Conservation (phyloP, 2,113 vertebrate genomes). For the Corvus moneduloides region DNA sequence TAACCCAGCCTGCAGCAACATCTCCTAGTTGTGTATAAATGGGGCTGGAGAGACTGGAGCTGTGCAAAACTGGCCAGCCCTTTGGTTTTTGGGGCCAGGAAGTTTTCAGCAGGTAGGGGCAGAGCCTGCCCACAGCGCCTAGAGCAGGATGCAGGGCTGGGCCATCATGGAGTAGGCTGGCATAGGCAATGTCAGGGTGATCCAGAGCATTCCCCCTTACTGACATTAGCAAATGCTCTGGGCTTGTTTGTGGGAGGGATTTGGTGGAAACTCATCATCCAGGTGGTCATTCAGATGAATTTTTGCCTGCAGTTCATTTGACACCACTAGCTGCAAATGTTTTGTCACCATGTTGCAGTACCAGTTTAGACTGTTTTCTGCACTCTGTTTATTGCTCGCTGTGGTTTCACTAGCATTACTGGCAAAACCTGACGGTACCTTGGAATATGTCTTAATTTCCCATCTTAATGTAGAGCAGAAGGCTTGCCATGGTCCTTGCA, state of each 20-base stretch:
- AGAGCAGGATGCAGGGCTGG: not conserved
- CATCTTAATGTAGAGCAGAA: not conserved
- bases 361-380: not conserved
- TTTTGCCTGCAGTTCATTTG: not conserved
- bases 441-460: not conserved
- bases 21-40: rapidly evolving
- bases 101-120: not conserved
- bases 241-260: not conserved
- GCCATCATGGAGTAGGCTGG: rapidly evolving
- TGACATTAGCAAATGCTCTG: not conserved
- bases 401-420: not conserved
- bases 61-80: rapidly evolving
- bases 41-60: not conserved
- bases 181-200: not conserved
- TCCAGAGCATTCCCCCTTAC: not conserved
- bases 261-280: not conserved
- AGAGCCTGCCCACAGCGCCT: not conserved
- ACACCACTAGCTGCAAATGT: not conserved
- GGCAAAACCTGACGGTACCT: not conserved
- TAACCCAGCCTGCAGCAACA: not conserved
- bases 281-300: not conserved
- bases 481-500: not conserved
- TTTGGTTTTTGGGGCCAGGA: not conserved
- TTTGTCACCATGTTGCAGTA: not conserved
- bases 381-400: not conserved